These are phyloP conservation scores for Xiphophorus hellerii DNA, from an alignment of 2,113 vertebrate genomes.

Conservation along the genomic window DNA sequence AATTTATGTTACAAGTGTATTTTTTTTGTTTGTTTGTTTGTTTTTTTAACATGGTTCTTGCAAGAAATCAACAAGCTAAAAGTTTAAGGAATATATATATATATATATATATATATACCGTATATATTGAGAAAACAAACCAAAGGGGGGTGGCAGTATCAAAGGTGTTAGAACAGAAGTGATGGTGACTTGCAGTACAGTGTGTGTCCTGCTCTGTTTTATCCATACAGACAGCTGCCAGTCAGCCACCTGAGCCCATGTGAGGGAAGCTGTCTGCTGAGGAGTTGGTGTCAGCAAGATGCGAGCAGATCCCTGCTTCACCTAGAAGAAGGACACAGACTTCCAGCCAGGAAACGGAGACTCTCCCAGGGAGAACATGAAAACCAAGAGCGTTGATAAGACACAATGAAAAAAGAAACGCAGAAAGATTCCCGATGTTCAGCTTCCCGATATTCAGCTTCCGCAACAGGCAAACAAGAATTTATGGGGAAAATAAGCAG, in stretches of 20 bases:
- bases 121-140: constrained; percentile 3
- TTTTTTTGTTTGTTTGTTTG: constrained; percentile 1
- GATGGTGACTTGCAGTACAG: constrained; percentile 55
- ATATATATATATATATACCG: no score
- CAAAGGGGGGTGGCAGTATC: constrained; percentile 25
- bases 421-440: constrained; percentile 26
- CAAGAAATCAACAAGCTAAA: background rate
- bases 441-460: background rate
- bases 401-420: constrained; percentile 78
- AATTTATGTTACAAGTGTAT: background rate
- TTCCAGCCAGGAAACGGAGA: constrained; percentile 70
- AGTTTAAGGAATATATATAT: background rate
- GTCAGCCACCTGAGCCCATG: constrained; percentile 74
- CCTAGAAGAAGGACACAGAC: constrained; percentile 70
- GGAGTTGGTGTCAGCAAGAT: constrained; percentile 69
- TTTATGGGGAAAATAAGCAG: constrained; percentile 11
- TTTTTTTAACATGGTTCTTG: constrained; percentile 4
- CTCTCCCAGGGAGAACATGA: constrained; percentile 80
- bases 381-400: constrained; percentile 77
- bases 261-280: constrained; percentile 59
- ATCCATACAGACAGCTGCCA: constrained; percentile 74
- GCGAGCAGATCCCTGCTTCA: constrained; percentile 53
- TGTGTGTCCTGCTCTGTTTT: constrained; percentile 52
- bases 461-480: constrained; percentile 22
- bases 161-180: constrained; percentile 57